These are phyloP conservation scores for Drosophila nigricruria DNA, from an alignment of 2,888 invertebrate species.

Conservation along the genomic window DNA sequence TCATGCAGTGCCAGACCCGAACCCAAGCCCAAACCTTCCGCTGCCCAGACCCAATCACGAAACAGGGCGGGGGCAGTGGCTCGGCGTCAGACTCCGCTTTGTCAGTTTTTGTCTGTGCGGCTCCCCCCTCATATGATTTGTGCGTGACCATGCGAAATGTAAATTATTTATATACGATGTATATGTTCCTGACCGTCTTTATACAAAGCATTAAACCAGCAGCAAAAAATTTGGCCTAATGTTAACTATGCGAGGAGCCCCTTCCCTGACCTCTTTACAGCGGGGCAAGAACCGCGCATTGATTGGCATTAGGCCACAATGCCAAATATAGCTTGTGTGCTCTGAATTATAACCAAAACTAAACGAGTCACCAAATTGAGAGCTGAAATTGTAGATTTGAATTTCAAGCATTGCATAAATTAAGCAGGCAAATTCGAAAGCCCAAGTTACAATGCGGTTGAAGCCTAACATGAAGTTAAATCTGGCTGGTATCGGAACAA, in stretches of 20 bases:
- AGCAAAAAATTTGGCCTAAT: conserved; percentile 36
- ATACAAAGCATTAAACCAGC: conserved; percentile 37
- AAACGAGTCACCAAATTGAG: conserved; percentile 31
- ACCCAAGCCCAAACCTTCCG: conserved; percentile 27
- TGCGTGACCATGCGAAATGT: conserved; percentile 77
- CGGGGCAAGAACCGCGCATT: conserved; percentile 43
- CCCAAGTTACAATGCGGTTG: not conserved
- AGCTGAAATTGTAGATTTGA: conserved; percentile 34
- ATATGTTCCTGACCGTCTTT: conserved; percentile 8
- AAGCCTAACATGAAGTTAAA: not conserved
- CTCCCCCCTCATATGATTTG: conserved; percentile 60
- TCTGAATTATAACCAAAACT: conserved; percentile 28
- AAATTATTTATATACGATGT: conserved; percentile 60
- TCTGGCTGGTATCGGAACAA: not conserved
- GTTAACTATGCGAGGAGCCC: conserved; percentile 39
- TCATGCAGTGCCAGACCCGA: conserved; percentile 51
- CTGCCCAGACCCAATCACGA: conserved; percentile 27
- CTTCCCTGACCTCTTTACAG: conserved; percentile 31
- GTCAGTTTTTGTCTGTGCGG: conserved; percentile 21
- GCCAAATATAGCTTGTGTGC: conserved; percentile 37
- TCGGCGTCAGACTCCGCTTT: conserved; percentile 6
- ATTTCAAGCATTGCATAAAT: conserved; percentile 28
- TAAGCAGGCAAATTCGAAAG: not conserved
- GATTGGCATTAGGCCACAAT: conserved; percentile 59
- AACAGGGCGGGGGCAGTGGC: not conserved